Evolutionary conservation across 1,140 invertebrate genomes (phyloP), one percentile per base, ranked within the genome.

Genomic region (Trachelipus rathkii): DNA sequence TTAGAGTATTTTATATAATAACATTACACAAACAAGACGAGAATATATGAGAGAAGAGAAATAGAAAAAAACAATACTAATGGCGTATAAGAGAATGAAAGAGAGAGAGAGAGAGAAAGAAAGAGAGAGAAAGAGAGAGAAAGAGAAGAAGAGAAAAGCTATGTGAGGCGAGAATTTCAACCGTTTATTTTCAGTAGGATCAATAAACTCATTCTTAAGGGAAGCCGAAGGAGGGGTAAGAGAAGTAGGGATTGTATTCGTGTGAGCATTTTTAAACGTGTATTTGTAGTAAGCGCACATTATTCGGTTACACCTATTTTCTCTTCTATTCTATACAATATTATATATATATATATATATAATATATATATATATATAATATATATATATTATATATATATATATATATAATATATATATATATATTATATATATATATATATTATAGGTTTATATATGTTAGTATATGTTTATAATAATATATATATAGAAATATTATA

Each of bases 351-450:
- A 60, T 60, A 15, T 60, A 60, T 60, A 60, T 60, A 60, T 60
- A 13, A 60, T 19, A 60, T 19, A 60, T 19, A 60, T 19, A 60
- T 19, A 60, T 19, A 60, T 19, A 60, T 19, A 60, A 60, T 19
- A 60, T 19, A 60, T 19, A 60, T 19, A 60, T 19, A 60, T 19
- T 19, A 60, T 19, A 60, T 19, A 60, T 19, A 60, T 19, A 60
- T 19, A 60, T 19, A 60, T 60, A 60, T 60, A 60, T 60, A 60
- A 60, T 60, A 60, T 60, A 60, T 60, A 33, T 60, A 60, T 60
- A 60, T 60, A 60, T 60, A 19, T 60, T 60, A 60, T 60, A 60
- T 60, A 60, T 60, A 60, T 60, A 60, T 60, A 60, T 60, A 60
- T 60, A 13, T 60, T 15, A 60, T 60, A 60, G 2, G 8, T 60